A percentile compares a stretch with the other conserved stretches of the same genome.
Conservation (phyloP, 2,888 invertebrate species). For the Reticulitermes lucifugus region DNA sequence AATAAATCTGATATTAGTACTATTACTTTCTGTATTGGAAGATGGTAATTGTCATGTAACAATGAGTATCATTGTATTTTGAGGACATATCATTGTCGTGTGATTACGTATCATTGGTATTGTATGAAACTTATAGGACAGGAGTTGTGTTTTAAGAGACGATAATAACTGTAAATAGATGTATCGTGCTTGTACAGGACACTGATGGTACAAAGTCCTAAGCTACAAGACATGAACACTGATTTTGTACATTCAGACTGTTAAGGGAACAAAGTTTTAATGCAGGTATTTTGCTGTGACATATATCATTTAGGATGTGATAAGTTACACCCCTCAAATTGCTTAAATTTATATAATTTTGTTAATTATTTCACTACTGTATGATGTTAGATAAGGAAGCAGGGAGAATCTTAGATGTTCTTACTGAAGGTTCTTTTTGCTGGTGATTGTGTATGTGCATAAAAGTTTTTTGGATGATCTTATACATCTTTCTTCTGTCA, state of each 20-base stretch:
- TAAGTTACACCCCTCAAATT: too few relatives aligned
- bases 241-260: not conserved
- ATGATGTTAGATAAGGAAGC: too few relatives aligned
- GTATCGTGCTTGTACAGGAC: slow-evolving; percentile 30
- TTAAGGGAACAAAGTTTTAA: not conserved
- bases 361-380: too few relatives aligned
- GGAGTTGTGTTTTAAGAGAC: slow-evolving; percentile 18
- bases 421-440: too few relatives aligned
- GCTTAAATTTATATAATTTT: too few relatives aligned
- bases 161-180: slow-evolving; percentile 39
- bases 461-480: too few relatives aligned
- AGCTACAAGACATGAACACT: not conserved
- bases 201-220: slow-evolving; percentile 35
- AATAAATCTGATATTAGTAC: slow-evolving; percentile 21
- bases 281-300: not conserved
- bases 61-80: slow-evolving; percentile 40
- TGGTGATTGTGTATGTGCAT: too few relatives aligned
- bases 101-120: slow-evolving; percentile 47
- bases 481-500: too few relatives aligned
- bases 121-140: slow-evolving; percentile 43
- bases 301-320: too few relatives aligned
- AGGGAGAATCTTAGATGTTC: too few relatives aligned
- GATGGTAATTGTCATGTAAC: slow-evolving; percentile 32
- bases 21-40: slow-evolving; percentile 33
- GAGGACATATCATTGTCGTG: slow-evolving; percentile 49